Conservation (phyloP, 2,113 vertebrate genomes). For the Eulacestoma nigropectus region DNA sequence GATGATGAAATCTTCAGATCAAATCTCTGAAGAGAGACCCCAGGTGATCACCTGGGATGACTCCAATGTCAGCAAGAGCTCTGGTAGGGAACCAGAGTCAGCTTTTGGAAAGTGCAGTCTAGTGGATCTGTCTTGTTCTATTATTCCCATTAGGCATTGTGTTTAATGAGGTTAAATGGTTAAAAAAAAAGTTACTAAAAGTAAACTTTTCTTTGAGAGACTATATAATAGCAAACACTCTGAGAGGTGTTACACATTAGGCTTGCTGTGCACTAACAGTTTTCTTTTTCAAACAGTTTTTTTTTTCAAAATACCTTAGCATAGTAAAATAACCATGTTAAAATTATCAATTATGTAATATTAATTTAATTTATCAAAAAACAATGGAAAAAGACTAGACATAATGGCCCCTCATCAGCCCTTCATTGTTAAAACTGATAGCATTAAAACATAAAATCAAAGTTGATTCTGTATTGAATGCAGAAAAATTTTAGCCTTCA, state of each 20-base stretch:
- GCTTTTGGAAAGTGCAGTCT: background rate
- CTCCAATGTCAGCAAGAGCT: background rate
- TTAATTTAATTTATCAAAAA: background rate
- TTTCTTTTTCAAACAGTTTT: background rate
- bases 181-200: background rate
- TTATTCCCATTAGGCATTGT: background rate
- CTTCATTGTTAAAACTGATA: background rate
- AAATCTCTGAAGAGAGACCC: background rate
- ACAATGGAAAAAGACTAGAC: background rate
- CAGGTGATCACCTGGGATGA: background rate
- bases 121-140: background rate
- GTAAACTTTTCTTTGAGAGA: background rate
- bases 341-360: background rate
- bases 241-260: background rate
- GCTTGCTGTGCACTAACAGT: background rate
- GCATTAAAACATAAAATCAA: background rate
- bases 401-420: background rate
- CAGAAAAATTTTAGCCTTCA: background rate
- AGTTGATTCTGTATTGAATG: background rate
- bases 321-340: background rate
- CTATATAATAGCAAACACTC: background rate
- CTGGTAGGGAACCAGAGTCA: background rate
- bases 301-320: background rate
- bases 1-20: background rate
- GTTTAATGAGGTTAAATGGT: background rate